Evolutionary conservation across 2,888 invertebrate species (phyloP), one percentile per base, ranked within the genome.

Genomic region (Allophyes oxyacanthae): DNA sequence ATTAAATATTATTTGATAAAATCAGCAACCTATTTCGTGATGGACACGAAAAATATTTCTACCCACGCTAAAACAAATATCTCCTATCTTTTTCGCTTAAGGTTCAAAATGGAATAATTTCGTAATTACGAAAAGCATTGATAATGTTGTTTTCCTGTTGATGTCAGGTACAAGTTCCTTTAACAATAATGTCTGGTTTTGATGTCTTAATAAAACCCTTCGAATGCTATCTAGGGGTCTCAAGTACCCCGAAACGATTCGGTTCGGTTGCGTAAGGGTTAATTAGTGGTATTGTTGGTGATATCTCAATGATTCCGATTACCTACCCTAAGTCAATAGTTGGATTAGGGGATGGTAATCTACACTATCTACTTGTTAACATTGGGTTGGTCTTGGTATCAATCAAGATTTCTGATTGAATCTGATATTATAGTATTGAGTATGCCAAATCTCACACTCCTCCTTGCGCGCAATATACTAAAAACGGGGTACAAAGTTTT

Each of bases 151-250:
- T 52, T 40, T 68, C 42, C 30, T 83, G 81, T 78, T 77, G 75
- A 81, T 82, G 85, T 85, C 88, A 89, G 88, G 85, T 86, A 81
- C 76, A 79, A 82, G 78, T 79, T 79, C 78, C 82, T 83, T 77
- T 80, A 81, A 83, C 84, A 82, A 79, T 83, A 79, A 76, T 70
- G 53, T 82, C 86, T 86, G 88, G 81, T 82, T 85, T 83, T 88
- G 89, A 89, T 89, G 84, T 79, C 85, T 81, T 80, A 77, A 83
- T 86, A 82, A 82, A 89, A 85, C 85, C 87, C 83, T 81, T 80
- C 73, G 66, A 63, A 68, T 71, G 73, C 65, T 81, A 79, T 78
- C 78, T 69, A 49, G 64, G 75, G 78, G 76, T 69, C 65, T 67
- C 36, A 68, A 75, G 74, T 64, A 75, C 74, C 79, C 71, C 55